Conservation (phyloP, 2,797 vertebrate species). For the Dermochelys coriacea region DNA sequence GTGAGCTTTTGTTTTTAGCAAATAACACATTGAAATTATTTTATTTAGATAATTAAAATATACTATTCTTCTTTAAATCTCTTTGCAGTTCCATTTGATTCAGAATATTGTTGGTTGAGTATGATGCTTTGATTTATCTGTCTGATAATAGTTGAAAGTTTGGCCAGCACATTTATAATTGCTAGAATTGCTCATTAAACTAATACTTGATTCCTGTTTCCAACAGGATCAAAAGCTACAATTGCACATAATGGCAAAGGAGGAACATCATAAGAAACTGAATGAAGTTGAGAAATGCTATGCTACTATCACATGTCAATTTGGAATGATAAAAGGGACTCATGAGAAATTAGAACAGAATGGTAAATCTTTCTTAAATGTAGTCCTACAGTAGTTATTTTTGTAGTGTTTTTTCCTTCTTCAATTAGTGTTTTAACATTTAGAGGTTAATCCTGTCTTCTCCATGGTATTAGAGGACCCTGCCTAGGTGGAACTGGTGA, state of each 20-base stretch:
- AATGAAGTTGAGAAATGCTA: constrained; percentile 90
- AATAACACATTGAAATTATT: neutral
- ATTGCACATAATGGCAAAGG: constrained; percentile 87
- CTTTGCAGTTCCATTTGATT: neutral
- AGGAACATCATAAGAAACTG: constrained; percentile 90
- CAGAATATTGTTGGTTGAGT: neutral
- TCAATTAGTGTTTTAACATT: neutral
- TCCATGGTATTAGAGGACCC: neutral
- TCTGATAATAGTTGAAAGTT: neutral
- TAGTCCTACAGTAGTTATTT: neutral
- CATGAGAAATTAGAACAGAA: constrained; percentile 90
- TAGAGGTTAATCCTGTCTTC: neutral
- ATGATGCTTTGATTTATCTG: neutral
- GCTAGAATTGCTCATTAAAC: neutral
- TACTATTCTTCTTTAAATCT: neutral
- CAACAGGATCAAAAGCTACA: constrained; percentile 90
- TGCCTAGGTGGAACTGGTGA: neutral
- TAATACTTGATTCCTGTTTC: constrained; percentile 36
- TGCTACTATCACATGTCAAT: constrained; percentile 83
- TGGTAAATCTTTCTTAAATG: constrained; percentile 79
- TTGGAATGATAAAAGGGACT: constrained; percentile 84
- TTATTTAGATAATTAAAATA: neutral
- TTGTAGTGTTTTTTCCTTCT: neutral
- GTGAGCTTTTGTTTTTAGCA: neutral
- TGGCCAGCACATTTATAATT: neutral